Percentiles rank a stretch among this genome's conserved stretches.
Conservation (phyloP, 1,140 invertebrate species). For the Drosophila suzukii region DNA sequence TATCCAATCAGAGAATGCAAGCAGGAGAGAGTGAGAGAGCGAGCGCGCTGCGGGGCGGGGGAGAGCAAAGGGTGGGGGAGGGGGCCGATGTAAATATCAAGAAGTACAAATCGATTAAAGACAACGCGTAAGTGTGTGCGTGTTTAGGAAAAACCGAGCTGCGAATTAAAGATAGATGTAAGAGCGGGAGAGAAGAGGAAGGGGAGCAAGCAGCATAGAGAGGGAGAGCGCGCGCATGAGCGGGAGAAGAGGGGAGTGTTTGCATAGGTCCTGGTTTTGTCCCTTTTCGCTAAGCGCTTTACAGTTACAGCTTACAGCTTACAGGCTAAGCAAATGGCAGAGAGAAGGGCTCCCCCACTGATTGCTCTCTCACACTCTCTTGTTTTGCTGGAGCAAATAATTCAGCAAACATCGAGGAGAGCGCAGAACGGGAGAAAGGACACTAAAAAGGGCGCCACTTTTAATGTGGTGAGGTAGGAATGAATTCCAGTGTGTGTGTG, state of each 20-base stretch:
- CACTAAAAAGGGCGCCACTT: slow-evolving; percentile 77
- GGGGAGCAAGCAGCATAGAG: slow-evolving; percentile 6
- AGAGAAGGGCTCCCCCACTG: background rate
- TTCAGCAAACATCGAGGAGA: slow-evolving; percentile 38
- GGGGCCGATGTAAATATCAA: slow-evolving; percentile 74
- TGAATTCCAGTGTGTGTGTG: slow-evolving; percentile 7
- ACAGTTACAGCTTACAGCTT: slow-evolving; percentile 52
- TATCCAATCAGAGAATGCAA: slow-evolving; percentile 78
- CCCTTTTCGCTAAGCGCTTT: slow-evolving; percentile 67
- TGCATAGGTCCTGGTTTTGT: slow-evolving; percentile 74
- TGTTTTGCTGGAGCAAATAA: slow-evolving; percentile 56
- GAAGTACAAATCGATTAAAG: slow-evolving; percentile 83
- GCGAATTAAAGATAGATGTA: slow-evolving; percentile 55
- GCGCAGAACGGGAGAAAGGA: slow-evolving; percentile 47
- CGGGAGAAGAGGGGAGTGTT: slow-evolving; percentile 57
- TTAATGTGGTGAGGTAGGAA: slow-evolving; percentile 80
- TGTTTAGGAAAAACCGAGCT: slow-evolving; percentile 50
- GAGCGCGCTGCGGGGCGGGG: background rate
- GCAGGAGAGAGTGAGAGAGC: slow-evolving; percentile 8
- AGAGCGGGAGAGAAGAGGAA: slow-evolving; percentile 16
- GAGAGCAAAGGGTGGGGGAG: slow-evolving; percentile 13
- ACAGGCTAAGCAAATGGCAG: slow-evolving; percentile 40
- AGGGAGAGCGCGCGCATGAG: slow-evolving; percentile 51
- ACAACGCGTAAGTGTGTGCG: slow-evolving; percentile 61
- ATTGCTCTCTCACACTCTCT: slow-evolving; percentile 33